These are phyloP conservation scores for Aspidoscelis tigris DNA, from an alignment of 2,113 vertebrate species.

Conservation along the genomic window DNA sequence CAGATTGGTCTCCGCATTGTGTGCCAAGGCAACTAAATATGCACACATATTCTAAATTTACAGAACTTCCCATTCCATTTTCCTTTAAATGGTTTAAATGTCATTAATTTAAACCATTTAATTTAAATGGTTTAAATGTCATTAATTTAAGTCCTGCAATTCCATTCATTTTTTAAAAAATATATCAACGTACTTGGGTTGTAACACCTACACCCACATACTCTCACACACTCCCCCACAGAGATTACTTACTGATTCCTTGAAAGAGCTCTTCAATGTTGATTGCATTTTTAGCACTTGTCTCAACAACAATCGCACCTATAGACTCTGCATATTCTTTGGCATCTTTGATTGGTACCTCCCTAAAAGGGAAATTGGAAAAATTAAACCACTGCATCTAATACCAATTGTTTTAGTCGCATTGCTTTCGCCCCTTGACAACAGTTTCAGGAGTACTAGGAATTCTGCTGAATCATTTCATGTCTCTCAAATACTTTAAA, in stretches of 20 bases:
- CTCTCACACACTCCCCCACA: background rate
- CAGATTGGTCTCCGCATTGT: no score
- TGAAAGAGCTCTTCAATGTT: slow-evolving; percentile 98
- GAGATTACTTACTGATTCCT: slow-evolving; percentile 91
- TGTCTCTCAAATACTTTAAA: no score
- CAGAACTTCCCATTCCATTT: background rate
- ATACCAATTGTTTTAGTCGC: background rate
- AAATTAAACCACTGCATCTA: slow-evolving; percentile 27
- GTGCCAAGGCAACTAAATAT: background rate
- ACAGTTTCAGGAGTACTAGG: background rate
- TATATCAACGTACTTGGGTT: background rate
- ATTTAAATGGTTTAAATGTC: background rate
- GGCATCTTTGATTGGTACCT: slow-evolving; percentile 95
- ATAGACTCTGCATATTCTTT: slow-evolving; percentile 97
- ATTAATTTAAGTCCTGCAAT: background rate
- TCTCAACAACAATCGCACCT: slow-evolving; percentile 96
- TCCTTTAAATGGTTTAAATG: background rate
- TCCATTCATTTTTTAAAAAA: background rate
- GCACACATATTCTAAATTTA: background rate
- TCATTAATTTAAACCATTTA: background rate
- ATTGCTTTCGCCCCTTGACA: background rate
- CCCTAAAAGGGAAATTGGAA: slow-evolving; percentile 78
- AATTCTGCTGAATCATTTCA: background rate
- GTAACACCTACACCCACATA: background rate
- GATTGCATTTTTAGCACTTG: slow-evolving; percentile 94